Evolutionary conservation across 2,888 invertebrate genomes (phyloP).

Genomic region (Caenorhabditis japonica): DNA sequence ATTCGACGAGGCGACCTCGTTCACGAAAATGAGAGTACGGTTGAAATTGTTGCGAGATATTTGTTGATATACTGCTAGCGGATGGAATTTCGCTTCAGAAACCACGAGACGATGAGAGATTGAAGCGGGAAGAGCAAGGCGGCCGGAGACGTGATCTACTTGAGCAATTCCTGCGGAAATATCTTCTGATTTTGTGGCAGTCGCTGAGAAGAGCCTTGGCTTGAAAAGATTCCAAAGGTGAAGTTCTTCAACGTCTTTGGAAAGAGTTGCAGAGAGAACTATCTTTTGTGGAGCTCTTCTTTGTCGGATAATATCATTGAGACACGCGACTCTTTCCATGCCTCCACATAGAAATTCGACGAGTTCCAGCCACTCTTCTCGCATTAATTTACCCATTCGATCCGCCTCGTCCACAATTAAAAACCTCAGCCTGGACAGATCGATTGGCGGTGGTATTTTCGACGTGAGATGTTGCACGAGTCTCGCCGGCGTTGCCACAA

Average conservation of each 20-base stretch:
- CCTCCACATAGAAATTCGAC: conserved; percentile 81
- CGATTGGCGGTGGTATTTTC: conserved; percentile 80
- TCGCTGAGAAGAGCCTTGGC: conserved; percentile 85
- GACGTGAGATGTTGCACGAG: conserved; percentile 90
- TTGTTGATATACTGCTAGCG: conserved; percentile 55
- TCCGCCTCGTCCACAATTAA: conserved; percentile 95
- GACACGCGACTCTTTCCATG: conserved; percentile 27
- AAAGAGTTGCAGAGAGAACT: conserved; percentile 91
- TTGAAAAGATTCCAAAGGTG: conserved; percentile 90
- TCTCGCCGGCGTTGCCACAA: conserved; percentile 93
- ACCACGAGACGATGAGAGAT: conserved; percentile 47
- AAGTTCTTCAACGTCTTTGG: conserved; percentile 90
- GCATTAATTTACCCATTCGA: conserved; percentile 90
- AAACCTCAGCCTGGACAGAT: conserved; percentile 82
- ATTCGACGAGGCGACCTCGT: conserved; percentile 52
- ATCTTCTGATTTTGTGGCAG: conserved; percentile 40
- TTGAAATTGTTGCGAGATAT: conserved; percentile 36
- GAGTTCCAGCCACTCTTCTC: conserved; percentile 90
- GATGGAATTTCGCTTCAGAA: conserved; percentile 47
- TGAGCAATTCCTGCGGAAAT: conserved; percentile 21
- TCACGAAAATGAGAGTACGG: conserved; percentile 48
- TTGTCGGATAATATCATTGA: conserved; percentile 38
- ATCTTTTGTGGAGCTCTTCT: conserved; percentile 48
- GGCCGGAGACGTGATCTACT: conserved; percentile 53
- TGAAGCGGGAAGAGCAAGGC: conserved; percentile 50